Evolutionary conservation across 2,888 invertebrate species (phyloP).

Genomic region (Chalcis sispes): DNA sequence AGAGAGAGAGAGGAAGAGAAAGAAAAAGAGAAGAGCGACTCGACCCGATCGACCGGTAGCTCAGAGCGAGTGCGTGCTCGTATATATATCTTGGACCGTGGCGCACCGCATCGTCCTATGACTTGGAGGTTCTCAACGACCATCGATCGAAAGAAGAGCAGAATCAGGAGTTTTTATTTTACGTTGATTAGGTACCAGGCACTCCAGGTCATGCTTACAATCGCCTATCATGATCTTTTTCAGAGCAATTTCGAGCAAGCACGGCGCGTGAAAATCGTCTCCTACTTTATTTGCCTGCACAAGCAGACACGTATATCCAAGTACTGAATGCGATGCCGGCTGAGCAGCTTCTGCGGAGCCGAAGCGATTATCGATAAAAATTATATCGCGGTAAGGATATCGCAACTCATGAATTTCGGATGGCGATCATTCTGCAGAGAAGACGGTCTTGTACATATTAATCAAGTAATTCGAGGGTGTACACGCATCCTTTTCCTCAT

Average conservation of each 20-base stretch:
- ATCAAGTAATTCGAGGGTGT: not conserved
- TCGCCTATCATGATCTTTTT: conserved; percentile 41
- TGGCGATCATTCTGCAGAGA: not conserved
- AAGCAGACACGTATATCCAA: not conserved
- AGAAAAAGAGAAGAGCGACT: conserved; percentile 64
- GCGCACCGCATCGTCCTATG: conserved; percentile 62
- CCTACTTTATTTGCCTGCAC: not conserved
- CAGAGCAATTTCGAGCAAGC: no score
- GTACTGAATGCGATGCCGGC: not conserved
- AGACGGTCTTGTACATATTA: conserved; percentile 17
- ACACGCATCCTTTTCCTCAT: not conserved
- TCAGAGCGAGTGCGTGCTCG: conserved; percentile 62
- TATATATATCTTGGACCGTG: conserved; percentile 71
- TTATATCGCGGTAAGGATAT: conserved; percentile 5
- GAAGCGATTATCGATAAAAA: conserved; percentile 8
- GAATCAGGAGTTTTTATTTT: not conserved
- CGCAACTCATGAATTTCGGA: conserved; percentile 12
- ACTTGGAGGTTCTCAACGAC: conserved; percentile 72
- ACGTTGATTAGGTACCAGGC: conserved; percentile 9
- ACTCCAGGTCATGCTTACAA: conserved; percentile 6
- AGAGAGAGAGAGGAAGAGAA: conserved; percentile 65
- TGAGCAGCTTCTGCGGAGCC: not conserved
- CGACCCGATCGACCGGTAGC: conserved; percentile 75
- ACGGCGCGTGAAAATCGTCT: no score
- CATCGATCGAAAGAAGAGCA: no score